Evolutionary conservation across 2,797 vertebrate species (phyloP), one percentile per base, ranked within the genome.

Genomic region (Sebastolobus alascanus): DNA sequence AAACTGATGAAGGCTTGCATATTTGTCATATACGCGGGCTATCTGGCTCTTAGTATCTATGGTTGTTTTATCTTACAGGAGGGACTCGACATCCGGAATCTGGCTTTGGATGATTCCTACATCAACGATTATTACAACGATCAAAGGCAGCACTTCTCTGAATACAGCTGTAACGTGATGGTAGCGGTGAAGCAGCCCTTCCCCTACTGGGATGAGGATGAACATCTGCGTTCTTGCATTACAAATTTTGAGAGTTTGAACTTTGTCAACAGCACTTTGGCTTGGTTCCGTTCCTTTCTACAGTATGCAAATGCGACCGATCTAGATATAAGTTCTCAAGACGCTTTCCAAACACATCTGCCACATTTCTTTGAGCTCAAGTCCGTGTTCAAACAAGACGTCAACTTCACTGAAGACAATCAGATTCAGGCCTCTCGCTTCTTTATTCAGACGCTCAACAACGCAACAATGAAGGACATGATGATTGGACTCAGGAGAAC

Each of bases 51-150:
- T 78, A 95, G 96, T 37, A 90, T 97, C 84, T 96, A 94, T 78
- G 96, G 94, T 14, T 97, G 95, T 82, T 77, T 93, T 56, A 90
- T 75, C 50, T 80, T 96, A 69, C 90, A 96, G 83, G 95, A 97
- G 83, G 96, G 96, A 79, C 95, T 98, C 0, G 94, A 98, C 68
- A 90, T 96, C 46, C 94, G 92, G 78, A 95, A 97, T 82, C 90
- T 98, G 82, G 96, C 96, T 1, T 90, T 90, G 20, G 96, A 97
- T 9, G 75, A 94, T 82, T 98, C 96, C 25, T 98, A 97, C 0
- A 50, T 97, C 14, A 77, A 87, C 78, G 80, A 73, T 0, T 97
- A 94, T 87, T 97, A 97, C 52, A 75, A 96, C 13, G 59, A 88
- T 2, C 77, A 96, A 8, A 88, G 90, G 1, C 61, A 87, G 31